A percentile compares a stretch with the other conserved stretches of the same genome.
These are phyloP conservation scores for Megaustenia siamemsis DNA, from an alignment of 2,888 invertebrate genomes.

Conservation along the genomic window DNA sequence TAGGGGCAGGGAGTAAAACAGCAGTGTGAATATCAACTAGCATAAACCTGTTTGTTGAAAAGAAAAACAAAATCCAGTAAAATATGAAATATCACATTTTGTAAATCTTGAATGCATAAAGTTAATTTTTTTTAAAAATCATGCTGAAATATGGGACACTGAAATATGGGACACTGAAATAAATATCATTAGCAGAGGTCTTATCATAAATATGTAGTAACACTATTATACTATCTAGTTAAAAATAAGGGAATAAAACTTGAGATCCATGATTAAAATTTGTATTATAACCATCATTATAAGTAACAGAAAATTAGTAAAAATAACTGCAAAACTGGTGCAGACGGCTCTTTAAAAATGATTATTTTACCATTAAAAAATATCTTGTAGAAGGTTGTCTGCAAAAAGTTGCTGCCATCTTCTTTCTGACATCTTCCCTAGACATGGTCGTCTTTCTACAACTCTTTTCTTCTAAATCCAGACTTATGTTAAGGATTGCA, in stretches of 20 bases:
- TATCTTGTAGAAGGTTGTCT: too few species aligned
- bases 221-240: conserved; percentile 11
- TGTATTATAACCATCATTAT: background rate
- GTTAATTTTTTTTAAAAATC: conserved; percentile 13
- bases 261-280: conserved; percentile 28
- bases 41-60: background rate
- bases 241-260: conserved; percentile 6
- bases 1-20: conserved; percentile 1
- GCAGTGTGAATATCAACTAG: conserved; percentile 41
- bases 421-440: too few species aligned
- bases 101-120: conserved; percentile 44
- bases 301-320: background rate
- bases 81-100: conserved; percentile 41
- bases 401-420: too few species aligned
- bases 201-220: background rate
- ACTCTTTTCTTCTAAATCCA: background rate
- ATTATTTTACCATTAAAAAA: too few species aligned
- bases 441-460: background rate
- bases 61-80: conserved; percentile 7
- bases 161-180: background rate
- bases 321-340: too few species aligned
- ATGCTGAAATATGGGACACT: conserved; percentile 17
- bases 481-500: too few species aligned
- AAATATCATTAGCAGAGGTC: conserved; percentile 27
- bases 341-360: too few species aligned